phyloP scores from a whole-genome alignment of 2,888 invertebrate species.

The Bimastos eiseni region DNA sequence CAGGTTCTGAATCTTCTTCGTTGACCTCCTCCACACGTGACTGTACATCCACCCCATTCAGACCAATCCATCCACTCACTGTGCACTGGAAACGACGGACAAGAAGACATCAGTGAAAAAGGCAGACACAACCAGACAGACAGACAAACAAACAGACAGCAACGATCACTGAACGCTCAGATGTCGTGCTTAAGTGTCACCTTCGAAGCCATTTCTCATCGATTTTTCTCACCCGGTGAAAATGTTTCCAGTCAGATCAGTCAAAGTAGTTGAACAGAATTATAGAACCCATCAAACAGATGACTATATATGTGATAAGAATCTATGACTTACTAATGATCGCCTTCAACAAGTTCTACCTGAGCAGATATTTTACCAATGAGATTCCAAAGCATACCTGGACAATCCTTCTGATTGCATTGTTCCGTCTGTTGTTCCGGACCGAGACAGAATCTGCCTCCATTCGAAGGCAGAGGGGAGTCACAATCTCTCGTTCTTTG shows the following conservation, averaged over 20 bases:
- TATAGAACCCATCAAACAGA: background rate
- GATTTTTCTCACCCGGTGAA: background rate
- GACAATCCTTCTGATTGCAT: conserved; percentile 58
- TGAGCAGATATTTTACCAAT: background rate
- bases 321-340: background rate
- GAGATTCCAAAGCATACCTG: conserved; percentile 48
- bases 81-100: conserved; percentile 65
- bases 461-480: conserved; percentile 57
- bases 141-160: conserved; percentile 5
- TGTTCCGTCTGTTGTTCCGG: conserved; percentile 51
- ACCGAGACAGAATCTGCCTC: conserved; percentile 57
- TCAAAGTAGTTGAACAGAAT: no score
- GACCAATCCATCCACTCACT: conserved; percentile 93
- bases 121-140: background rate
- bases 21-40: conserved; percentile 80
- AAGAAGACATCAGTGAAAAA: background rate
- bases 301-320: no score
- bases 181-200: no score
- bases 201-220: no score
- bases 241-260: background rate
- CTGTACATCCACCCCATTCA: conserved; percentile 84
- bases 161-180: background rate
- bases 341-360: background rate
- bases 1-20: conserved; percentile 81
- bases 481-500: conserved; percentile 66